Evolutionary conservation across 2,113 vertebrate species (phyloP).

Genomic region (Chiloscyllium plagiosum): DNA sequence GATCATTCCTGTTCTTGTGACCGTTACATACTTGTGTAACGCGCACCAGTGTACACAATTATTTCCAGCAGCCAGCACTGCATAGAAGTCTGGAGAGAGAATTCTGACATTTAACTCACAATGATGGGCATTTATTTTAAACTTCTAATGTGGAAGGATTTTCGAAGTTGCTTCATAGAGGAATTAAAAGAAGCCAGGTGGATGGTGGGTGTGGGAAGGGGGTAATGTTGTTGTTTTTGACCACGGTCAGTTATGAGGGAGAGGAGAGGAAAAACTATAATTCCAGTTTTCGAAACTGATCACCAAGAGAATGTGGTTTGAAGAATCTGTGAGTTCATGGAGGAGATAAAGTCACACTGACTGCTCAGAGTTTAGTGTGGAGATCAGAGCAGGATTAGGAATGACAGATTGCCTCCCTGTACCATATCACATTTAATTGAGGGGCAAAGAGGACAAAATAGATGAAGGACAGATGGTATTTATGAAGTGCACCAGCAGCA

Average conservation of each 20-base stretch:
- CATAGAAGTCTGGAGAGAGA: background rate
- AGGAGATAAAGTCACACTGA: background rate
- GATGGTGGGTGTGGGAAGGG: background rate
- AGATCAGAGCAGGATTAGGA: background rate
- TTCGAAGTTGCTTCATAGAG: background rate
- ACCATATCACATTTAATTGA: constrained; percentile 20
- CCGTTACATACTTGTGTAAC: background rate
- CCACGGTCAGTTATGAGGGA: no score
- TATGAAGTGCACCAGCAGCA: background rate
- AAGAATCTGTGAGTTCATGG: background rate
- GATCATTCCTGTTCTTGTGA: background rate
- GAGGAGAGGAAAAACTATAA: background rate
- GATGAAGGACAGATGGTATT: constrained; percentile 22
- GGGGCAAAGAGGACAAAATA: constrained; percentile 23
- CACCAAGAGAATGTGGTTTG: background rate
- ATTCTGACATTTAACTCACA: background rate
- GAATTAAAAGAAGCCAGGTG: background rate
- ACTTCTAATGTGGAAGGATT: background rate
- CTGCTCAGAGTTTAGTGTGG: background rate
- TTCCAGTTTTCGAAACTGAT: background rate
- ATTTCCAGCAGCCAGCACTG: background rate
- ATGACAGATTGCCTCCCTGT: constrained; percentile 28
- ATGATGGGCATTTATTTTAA: background rate
- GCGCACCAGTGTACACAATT: background rate
- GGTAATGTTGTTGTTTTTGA: background rate